A percentile compares a stretch with the other conserved stretches of the same genome.
phyloP scores from a whole-genome alignment of 2,113 vertebrate species.

The Sporophila hypoxantha region DNA sequence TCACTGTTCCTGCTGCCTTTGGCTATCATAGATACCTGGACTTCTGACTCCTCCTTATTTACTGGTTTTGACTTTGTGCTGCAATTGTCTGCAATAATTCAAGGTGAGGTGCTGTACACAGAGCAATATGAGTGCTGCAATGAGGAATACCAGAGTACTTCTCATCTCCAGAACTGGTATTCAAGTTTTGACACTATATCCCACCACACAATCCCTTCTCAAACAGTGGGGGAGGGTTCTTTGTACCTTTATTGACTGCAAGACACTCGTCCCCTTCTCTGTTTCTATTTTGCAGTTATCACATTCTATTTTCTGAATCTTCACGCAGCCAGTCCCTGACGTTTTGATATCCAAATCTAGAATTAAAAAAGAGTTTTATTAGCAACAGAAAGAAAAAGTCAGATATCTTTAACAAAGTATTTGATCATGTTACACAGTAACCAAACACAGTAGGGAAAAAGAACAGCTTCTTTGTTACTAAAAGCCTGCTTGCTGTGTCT shows the following conservation, averaged over 20 bases:
- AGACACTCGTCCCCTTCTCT: constrained; percentile 78
- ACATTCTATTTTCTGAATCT: constrained; percentile 85
- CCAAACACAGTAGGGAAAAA: accelerated
- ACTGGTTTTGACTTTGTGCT: background rate
- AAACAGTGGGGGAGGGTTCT: background rate
- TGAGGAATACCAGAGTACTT: background rate
- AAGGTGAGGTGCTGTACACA: background rate
- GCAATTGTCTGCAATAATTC: background rate
- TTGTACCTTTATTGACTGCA: constrained; percentile 87
- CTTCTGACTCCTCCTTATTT: background rate
- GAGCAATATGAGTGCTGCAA: background rate
- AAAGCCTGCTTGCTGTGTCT: background rate
- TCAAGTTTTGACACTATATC: background rate
- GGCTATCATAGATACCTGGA: background rate
- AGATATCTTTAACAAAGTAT: background rate
- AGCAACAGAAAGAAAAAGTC: background rate
- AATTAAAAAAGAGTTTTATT: constrained; percentile 34
- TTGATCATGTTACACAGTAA: background rate
- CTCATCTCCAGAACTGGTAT: background rate
- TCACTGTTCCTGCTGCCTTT: background rate
- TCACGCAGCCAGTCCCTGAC: constrained; percentile 76
- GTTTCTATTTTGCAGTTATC: constrained; percentile 84
- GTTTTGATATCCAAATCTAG: constrained; percentile 87
- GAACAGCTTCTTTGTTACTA: background rate
- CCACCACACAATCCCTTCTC: background rate